phyloP scores from a whole-genome alignment of 2,113 vertebrate genomes.

The Chionodraco myersi region DNA sequence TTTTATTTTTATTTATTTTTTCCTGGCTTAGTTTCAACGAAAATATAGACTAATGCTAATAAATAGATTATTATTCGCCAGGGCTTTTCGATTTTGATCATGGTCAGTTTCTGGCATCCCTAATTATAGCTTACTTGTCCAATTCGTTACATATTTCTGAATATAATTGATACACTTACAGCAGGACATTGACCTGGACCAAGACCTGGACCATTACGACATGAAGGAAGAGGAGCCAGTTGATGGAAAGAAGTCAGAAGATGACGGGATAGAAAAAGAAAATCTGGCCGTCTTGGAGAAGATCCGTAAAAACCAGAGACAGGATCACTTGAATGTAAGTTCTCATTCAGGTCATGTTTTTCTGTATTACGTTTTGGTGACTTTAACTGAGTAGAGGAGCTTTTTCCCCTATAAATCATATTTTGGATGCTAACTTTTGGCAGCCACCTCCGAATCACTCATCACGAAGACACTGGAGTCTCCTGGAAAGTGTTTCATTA shows the following conservation, averaged over 20 bases:
- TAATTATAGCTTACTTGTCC: background rate
- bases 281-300: constrained; percentile 97
- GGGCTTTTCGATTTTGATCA: too few relatives aligned
- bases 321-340: constrained; percentile 98
- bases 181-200: constrained; percentile 89
- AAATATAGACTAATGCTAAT: too few relatives aligned
- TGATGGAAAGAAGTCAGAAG: constrained; percentile 95
- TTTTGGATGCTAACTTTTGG: background rate
- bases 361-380: background rate
- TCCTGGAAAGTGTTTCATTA: background rate
- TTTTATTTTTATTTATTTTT: too few relatives aligned
- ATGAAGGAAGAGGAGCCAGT: constrained; percentile 98
- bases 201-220: constrained; percentile 89
- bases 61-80: too few relatives aligned
- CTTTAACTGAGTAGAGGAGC: background rate
- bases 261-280: constrained; percentile 98
- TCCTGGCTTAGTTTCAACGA: too few relatives aligned
- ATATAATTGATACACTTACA: constrained; percentile 28
- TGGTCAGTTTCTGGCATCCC: too few relatives aligned
- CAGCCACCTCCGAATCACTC: background rate
- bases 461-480: background rate
- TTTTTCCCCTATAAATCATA: background rate
- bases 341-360: constrained; percentile 41
- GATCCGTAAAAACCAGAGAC: constrained; percentile 98
- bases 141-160: constrained; percentile 24